Evolutionary conservation across 2,113 vertebrate species (phyloP), one percentile per base, ranked within the genome.

Genomic region (Pteruthius melanotis): DNA sequence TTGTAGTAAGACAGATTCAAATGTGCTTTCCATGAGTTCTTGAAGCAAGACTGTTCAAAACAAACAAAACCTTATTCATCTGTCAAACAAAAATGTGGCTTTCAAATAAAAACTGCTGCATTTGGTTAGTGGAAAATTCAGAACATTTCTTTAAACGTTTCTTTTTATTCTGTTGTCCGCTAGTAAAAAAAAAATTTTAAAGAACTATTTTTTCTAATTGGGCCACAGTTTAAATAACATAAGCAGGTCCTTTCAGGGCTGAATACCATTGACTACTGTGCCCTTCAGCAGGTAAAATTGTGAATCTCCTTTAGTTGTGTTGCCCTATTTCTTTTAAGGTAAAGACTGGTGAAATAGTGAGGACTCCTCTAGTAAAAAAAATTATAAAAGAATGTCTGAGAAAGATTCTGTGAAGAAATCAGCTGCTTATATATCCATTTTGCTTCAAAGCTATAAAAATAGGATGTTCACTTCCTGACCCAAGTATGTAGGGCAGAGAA

Each of bases 391-490:
- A 86, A 78, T 0, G 49, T 89, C 93, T 93, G 92, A 95, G 93
- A 93, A 96, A 53, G 49, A 78, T 95, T 95, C 72, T 97, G 85
- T 96, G 95, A 93, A 96, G 95, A 94, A 96, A 96, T 96, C 93
- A 95, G 90, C 88, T 95, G 90, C 94, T 95, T 92, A 86, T 91
- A 95, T 68, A 93, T 45, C 79, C 90, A 89, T 95, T 90, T 95
- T 76, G 44, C 93, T 97, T 97, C 95, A 96, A 96, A 97, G 95
- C 76, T 92, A 60, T 92, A 96, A 96, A 97, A 96, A 96, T 96
- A 97, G 96, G 92, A 90, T 95, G 88, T 96, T 96, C 95, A 0
- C 94, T 96, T 95, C 87, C 93, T 97, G 94, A 97, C 95, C 93
- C 76, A 95, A 94, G 88, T 97, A 97, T 95, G 82, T 92, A 96